Evolutionary conservation across 2,888 invertebrate species (phyloP).

Genomic region (Tetheella fluctuosa): DNA sequence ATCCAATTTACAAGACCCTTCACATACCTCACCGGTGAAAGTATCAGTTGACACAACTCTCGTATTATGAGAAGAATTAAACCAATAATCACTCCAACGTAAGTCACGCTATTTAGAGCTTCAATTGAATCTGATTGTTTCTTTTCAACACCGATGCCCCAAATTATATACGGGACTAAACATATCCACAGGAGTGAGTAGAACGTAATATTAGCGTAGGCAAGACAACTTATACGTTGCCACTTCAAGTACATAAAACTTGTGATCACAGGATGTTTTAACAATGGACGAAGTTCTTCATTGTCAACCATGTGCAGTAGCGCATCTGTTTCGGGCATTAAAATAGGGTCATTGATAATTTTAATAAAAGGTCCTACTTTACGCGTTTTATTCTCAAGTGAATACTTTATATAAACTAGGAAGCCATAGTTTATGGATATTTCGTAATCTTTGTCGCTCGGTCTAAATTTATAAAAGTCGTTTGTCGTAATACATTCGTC

Average conservation of each 20-base stretch:
- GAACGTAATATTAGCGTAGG: constrained; percentile 88
- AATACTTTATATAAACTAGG: constrained; percentile 85
- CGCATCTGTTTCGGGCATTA: no score
- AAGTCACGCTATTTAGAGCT: constrained; percentile 74
- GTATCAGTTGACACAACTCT: no score
- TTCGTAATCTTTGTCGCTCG: constrained; percentile 88
- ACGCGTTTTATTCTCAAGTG: constrained; percentile 71
- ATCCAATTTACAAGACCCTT: no score
- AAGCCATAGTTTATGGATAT: constrained; percentile 90
- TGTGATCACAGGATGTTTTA: constrained; percentile 91
- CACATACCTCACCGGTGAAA: no score
- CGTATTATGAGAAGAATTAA: no score
- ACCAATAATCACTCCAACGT: no score
- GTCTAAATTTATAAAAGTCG: constrained; percentile 72
- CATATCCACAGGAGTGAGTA: constrained; percentile 88
- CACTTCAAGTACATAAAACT: no score
- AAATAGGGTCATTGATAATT: constrained; percentile 67
- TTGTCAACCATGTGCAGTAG: constrained; percentile 88
- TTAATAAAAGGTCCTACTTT: constrained; percentile 73
- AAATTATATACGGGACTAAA: constrained; percentile 87
- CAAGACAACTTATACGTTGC: constrained; percentile 88
- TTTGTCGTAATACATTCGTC: constrained; percentile 89
- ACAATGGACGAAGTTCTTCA: constrained; percentile 86
- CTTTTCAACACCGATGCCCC: constrained; percentile 85
- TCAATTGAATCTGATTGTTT: constrained; percentile 66